Evolutionary conservation across 2,888 invertebrate genomes (phyloP).

Genomic region (Rhodophaea formosa): DNA sequence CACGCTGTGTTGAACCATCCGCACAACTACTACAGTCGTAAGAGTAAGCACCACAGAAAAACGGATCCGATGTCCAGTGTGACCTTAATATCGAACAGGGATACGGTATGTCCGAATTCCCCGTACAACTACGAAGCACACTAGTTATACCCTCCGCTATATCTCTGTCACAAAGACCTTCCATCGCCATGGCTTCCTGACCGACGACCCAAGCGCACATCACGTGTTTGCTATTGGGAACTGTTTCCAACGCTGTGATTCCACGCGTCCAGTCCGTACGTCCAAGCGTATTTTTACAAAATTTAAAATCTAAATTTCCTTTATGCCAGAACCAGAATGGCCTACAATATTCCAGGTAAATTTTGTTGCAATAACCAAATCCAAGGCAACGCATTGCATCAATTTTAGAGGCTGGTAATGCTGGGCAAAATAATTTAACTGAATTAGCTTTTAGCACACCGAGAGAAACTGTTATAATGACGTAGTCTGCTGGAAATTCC

Average conservation of each 20-base stretch:
- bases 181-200: constrained; percentile 84
- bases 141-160: constrained; percentile 84
- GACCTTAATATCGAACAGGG: constrained; percentile 85
- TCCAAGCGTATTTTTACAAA: constrained; percentile 76
- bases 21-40: constrained; percentile 63
- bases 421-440: constrained; percentile 85
- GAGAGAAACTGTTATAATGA: constrained; percentile 88
- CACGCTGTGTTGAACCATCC: constrained; percentile 59
- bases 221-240: constrained; percentile 86
- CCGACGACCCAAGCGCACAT: constrained; percentile 87
- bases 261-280: constrained; percentile 87
- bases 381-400: constrained; percentile 85
- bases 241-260: constrained; percentile 84
- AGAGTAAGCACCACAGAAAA: constrained; percentile 86
- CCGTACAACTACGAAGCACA: constrained; percentile 82
- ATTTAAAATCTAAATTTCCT: constrained; percentile 83
- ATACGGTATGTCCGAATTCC: constrained; percentile 83
- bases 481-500: constrained; percentile 87
- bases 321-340: constrained; percentile 88
- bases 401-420: constrained; percentile 85
- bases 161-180: constrained; percentile 84
- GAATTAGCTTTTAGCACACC: constrained; percentile 86
- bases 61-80: constrained; percentile 87
- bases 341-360: constrained; percentile 87
- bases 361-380: constrained; percentile 88